These are phyloP conservation scores for Trichopoda pennipes DNA, from an alignment of 2,888 invertebrate genomes.

Conservation along the genomic window DNA sequence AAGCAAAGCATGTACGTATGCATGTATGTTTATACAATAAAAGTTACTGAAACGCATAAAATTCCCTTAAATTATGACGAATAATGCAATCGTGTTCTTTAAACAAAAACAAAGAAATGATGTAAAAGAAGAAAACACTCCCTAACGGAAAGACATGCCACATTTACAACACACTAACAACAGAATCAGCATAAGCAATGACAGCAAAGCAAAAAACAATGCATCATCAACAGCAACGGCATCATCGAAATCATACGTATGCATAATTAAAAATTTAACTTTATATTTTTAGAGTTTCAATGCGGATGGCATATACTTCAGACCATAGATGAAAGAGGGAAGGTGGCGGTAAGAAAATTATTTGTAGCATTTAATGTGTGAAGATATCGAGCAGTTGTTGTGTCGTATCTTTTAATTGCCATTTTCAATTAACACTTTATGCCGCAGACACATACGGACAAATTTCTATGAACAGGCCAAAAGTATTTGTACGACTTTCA, in stretches of 20 bases:
- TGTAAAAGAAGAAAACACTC: background rate
- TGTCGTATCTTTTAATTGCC: constrained; percentile 67
- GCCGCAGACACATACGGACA: constrained; percentile 25
- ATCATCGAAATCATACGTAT: constrained; percentile 56
- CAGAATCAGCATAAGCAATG: background rate
- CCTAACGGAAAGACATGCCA: constrained; percentile 42
- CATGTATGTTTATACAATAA: background rate
- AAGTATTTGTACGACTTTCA: constrained; percentile 24
- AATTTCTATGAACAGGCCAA: constrained; percentile 13
- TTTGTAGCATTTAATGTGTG: background rate
- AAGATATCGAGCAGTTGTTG: constrained; percentile 67
- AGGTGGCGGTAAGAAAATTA: background rate
- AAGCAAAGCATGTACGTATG: too few species aligned
- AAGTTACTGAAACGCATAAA: background rate
- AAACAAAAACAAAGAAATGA: constrained; percentile 26
- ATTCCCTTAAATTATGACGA: constrained; percentile 16
- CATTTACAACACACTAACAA: constrained; percentile 54
- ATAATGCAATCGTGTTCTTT: constrained; percentile 1
- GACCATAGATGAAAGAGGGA: background rate
- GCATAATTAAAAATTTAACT: constrained; percentile 61
- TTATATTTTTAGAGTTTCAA: constrained; percentile 44
- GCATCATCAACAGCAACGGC: constrained; percentile 41
- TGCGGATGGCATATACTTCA: background rate
- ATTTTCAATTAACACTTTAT: constrained; percentile 68
- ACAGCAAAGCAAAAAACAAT: constrained; percentile 51